Conservation (phyloP, 2,113 vertebrate genomes). For the Callipepla squamata region DNA sequence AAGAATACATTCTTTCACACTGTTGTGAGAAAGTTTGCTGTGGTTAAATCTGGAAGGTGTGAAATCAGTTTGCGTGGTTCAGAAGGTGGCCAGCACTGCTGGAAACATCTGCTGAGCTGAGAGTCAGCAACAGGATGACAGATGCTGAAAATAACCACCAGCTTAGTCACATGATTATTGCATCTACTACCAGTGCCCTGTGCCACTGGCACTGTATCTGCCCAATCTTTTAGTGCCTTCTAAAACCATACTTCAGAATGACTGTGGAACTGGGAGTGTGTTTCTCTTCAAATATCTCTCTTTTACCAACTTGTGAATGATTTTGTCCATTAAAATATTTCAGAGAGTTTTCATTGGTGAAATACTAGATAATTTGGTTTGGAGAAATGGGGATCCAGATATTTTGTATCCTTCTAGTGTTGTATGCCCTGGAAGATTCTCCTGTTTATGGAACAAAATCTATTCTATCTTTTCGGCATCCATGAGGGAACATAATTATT, state of each 20-base stretch:
- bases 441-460: neutral
- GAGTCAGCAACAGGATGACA: fast-evolving
- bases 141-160: neutral
- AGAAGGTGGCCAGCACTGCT: neutral
- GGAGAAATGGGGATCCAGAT: neutral
- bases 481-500: neutral
- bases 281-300: neutral
- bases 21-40: neutral
- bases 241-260: fast-evolving
- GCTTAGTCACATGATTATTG: neutral
- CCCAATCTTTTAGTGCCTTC: neutral
- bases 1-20: neutral
- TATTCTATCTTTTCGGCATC: neutral
- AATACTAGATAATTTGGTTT: neutral
- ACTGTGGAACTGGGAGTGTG: neutral
- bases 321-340: neutral
- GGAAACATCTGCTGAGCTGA: neutral
- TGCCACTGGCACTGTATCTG: fast-evolving
- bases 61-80: neutral
- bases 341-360: neutral
- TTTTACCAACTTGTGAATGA: neutral
- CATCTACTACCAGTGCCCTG: neutral
- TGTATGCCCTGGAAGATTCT: neutral
- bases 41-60: neutral
- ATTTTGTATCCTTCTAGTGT: neutral